Conservation (phyloP, 2,113 vertebrate genomes). For the Pardalotus punctatus region DNA sequence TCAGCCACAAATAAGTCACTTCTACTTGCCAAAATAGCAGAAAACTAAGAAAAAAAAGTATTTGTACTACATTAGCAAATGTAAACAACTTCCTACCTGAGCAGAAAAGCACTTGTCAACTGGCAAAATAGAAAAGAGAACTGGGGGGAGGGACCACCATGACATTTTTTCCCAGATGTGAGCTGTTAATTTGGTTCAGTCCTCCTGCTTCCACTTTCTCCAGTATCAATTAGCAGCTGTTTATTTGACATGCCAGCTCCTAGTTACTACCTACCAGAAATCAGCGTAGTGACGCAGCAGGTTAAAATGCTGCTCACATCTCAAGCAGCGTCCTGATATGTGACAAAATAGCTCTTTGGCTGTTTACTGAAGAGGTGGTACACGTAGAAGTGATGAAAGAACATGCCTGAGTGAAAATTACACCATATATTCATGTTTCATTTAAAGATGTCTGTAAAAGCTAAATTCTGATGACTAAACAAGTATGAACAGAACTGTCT, state of each 20-base stretch:
- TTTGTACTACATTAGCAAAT: background rate
- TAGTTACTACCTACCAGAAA: background rate
- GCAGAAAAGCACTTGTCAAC: background rate
- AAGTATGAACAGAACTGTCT: background rate
- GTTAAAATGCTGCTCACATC: background rate
- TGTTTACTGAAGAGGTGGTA: background rate
- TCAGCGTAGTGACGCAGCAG: background rate
- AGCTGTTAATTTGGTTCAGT: background rate
- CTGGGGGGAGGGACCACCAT: background rate
- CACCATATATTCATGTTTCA: background rate
- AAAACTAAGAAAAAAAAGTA: background rate
- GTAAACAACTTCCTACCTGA: background rate
- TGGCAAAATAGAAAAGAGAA: background rate
- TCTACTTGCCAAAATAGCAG: background rate
- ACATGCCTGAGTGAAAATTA: background rate
- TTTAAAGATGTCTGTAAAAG: background rate
- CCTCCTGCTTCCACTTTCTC: background rate
- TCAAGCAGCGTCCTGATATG: rapidly evolving
- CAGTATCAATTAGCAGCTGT: background rate
- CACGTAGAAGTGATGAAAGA: background rate
- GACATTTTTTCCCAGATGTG: background rate
- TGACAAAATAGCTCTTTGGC: background rate
- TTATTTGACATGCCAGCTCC: background rate
- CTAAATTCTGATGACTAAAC: background rate
- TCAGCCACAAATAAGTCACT: background rate